These are phyloP conservation scores for Allolobophora icterica DNA, from an alignment of 2,888 invertebrate genomes.

Conservation along the genomic window DNA sequence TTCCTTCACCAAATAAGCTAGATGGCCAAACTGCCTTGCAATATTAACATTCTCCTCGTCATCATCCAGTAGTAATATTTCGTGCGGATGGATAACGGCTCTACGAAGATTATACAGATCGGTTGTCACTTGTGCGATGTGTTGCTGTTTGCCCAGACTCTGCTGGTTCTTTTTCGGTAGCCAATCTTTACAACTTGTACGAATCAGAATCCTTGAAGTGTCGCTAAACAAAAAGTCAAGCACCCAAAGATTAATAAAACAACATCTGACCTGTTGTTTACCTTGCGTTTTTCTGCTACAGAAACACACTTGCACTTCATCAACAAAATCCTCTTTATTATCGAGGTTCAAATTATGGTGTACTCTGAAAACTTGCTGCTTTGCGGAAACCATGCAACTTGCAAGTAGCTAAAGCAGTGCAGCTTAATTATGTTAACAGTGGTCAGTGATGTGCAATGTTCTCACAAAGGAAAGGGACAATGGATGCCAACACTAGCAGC, in stretches of 20 bases:
- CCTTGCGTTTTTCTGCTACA: too few relatives aligned
- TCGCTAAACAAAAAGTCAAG: constrained; percentile 49
- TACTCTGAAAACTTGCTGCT: too few relatives aligned
- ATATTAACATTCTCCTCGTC: constrained; percentile 55
- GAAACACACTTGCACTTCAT: too few relatives aligned
- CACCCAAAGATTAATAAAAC: neutral
- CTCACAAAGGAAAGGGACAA: too few relatives aligned
- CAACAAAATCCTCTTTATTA: too few relatives aligned
- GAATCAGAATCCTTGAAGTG: constrained; percentile 54
- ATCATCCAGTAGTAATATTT: constrained; percentile 58
- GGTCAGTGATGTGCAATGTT: too few relatives aligned
- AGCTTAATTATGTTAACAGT: too few relatives aligned
- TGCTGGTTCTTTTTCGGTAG: constrained; percentile 42
- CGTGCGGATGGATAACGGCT: constrained; percentile 53
- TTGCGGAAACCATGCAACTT: too few relatives aligned
- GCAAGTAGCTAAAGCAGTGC: too few relatives aligned
- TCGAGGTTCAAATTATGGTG: too few relatives aligned
- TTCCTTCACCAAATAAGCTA: constrained; percentile 53
- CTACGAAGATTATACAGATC: constrained; percentile 54
- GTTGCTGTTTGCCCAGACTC: constrained; percentile 56
- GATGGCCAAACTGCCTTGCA: constrained; percentile 57
- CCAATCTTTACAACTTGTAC: constrained; percentile 57
- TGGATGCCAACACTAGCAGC: too few relatives aligned
- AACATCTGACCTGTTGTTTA: neutral
- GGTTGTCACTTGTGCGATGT: constrained; percentile 55